Evolutionary conservation across 2,113 vertebrate genomes (phyloP).

Genomic region (Lethenteron camtschaticum): DNA sequence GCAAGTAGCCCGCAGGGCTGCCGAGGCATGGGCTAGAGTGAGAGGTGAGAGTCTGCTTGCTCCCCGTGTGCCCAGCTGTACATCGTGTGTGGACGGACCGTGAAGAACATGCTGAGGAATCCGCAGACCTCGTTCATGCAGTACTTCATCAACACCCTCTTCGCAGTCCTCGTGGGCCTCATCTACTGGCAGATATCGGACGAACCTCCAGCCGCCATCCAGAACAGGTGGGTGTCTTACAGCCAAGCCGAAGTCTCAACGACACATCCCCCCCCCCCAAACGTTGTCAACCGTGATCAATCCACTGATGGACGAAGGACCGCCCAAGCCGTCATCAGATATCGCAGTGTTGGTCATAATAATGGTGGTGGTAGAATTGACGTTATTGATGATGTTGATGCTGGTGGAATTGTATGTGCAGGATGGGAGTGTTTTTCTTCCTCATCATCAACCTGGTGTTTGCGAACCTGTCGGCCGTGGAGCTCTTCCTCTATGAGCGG

Average conservation of each 20-base stretch:
- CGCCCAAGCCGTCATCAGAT: too few species aligned
- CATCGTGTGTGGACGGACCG: conserved; percentile 24
- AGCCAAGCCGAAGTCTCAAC: too few species aligned
- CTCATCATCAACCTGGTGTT: conserved; percentile 44
- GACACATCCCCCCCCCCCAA: too few species aligned
- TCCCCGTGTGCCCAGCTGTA: conserved; percentile 18
- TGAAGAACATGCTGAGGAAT: conserved; percentile 27
- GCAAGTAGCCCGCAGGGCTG: too few species aligned
- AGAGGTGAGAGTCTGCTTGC: too few species aligned
- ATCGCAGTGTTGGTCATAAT: too few species aligned
- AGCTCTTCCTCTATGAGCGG: conserved; percentile 38
- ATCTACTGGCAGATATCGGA: conserved; percentile 36
- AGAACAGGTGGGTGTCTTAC: conserved; percentile 27
- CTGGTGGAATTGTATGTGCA: conserved; percentile 10
- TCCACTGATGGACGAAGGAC: too few species aligned
- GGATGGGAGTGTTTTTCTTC: conserved; percentile 37
- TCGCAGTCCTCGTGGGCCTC: conserved; percentile 30
- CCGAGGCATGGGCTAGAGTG: too few species aligned
- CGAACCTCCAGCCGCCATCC: conserved; percentile 27
- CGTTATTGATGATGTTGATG: too few species aligned
- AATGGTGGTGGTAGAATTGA: too few species aligned
- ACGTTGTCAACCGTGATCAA: too few species aligned
- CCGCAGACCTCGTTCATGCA: conserved; percentile 22
- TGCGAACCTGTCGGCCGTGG: conserved; percentile 38
- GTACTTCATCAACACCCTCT: conserved; percentile 22